Evolutionary conservation across 23 tunicate genomes (phyloP), one percentile per base, ranked within the genome.

Genomic region (Ciona savignyi): DNA sequence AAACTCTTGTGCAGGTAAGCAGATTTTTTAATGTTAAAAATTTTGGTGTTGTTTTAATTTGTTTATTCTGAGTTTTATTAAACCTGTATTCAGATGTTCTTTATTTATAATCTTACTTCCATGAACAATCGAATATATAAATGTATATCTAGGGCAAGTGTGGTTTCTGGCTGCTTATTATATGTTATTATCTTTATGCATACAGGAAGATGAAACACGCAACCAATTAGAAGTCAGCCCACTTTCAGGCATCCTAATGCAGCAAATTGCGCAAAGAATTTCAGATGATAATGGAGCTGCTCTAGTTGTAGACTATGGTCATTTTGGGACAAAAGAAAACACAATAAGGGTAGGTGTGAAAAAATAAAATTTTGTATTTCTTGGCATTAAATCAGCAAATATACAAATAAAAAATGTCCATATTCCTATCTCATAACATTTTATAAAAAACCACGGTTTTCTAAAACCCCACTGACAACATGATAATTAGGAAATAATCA

Each of bases 291-390:
- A 67, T 1, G 98, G 98, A 4, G 78, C 81, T 1, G 85, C 81
- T 15, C 65, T 93, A n/a, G 73, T 93, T 24, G 93, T 79, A 30
- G 98, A 93, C 61, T 93, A 93, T 74, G 98, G 98, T 3, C 93
- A 86, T 68, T 72, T 69, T 49, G 98, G 98, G 19, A 68, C 77
- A 22, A 83, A 78, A 74, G 85, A 86, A 78, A 88, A 93, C 70
- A 93, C 98, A 22, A 33, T 93, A 30, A 67, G 98, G 63, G 88
- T 83, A 68, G 24, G 2, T 33, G 56, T 42, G 15, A n/a, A n/a
- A n/a, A n/a, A n/a, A n/a, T n/a, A n/a, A n/a, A n/a, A n/a, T 49
- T 49, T 49, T 49, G 15, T 49, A 49, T 49, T 15, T 11, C 20
- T 49, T 49, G 61, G 15, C 20, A 49, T 49, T 49, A 20, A 20